Conservation (phyloP, 2,888 invertebrate species). For the Hybos culiciformis region DNA sequence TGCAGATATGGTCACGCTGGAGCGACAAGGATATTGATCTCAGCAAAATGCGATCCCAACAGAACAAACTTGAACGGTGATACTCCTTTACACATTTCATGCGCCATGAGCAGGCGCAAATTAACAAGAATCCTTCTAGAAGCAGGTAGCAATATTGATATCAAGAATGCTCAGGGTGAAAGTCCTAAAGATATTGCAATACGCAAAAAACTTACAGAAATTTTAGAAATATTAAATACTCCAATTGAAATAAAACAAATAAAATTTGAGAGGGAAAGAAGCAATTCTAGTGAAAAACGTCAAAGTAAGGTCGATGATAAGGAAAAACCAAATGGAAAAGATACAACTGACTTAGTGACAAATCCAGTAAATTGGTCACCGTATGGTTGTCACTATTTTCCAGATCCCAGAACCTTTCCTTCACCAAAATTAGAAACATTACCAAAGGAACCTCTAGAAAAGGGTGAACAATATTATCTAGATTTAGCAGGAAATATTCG, state of each 20-base stretch:
- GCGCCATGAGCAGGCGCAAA: conserved; percentile 86
- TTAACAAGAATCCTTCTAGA: conserved; percentile 80
- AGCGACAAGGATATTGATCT: conserved; percentile 83
- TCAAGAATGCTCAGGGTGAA: conserved; percentile 51
- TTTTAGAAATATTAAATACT: conserved; percentile 60
- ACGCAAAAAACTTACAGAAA: conserved; percentile 74
- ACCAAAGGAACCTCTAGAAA: conserved; percentile 69
- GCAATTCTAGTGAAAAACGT: conserved; percentile 17
- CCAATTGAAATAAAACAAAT: conserved; percentile 28
- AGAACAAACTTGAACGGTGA: conserved; percentile 94
- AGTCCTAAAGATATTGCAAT: conserved; percentile 80
- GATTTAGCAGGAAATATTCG: conserved; percentile 90
- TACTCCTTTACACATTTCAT: conserved; percentile 84
- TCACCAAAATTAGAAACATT: conserved; percentile 72
- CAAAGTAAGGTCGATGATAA: conserved; percentile 10
- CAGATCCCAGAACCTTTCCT: conserved; percentile 73
- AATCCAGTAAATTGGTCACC: conserved; percentile 60
- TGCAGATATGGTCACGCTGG: conserved; percentile 94
- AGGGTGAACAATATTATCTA: conserved; percentile 87
- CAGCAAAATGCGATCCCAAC: conserved; percentile 72
- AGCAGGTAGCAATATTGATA: conserved; percentile 58
- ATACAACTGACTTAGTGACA: conserved; percentile 26
- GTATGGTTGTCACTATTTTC: conserved; percentile 83
- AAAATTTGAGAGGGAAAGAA: conserved; percentile 19
- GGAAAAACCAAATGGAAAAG: conserved; percentile 17